Percentiles rank a stretch among this genome's conserved stretches.
These are phyloP conservation scores for Nettapus auritus DNA, from an alignment of 2,113 vertebrate genomes.

Conservation along the genomic window DNA sequence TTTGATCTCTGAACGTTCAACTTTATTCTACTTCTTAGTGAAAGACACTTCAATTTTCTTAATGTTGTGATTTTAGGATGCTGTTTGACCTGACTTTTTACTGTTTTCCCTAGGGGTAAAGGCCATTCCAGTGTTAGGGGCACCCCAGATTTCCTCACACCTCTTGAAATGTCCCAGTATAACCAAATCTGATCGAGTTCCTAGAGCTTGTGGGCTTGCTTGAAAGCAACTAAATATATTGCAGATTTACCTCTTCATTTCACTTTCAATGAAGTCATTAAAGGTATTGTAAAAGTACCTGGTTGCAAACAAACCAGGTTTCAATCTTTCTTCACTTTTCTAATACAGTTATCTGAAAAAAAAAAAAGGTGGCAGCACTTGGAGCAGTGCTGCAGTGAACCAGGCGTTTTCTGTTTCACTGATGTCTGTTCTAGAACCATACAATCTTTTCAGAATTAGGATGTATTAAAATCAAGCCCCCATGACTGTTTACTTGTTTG, in stretches of 20 bases:
- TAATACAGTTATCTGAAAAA: background rate
- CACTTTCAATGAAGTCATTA: background rate
- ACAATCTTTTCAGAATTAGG: background rate
- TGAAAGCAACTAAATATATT: background rate
- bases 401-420: background rate
- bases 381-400: background rate
- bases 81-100: background rate
- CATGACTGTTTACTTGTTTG: accelerated
- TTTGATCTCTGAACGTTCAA: background rate
- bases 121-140: background rate
- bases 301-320: background rate
- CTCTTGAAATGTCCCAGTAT: background rate
- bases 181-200: background rate
- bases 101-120: background rate
- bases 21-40: background rate
- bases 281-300: background rate
- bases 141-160: background rate
- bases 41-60: background rate
- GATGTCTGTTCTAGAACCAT: background rate
- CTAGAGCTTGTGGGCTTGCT: background rate
- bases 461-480: background rate
- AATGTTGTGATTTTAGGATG: background rate
- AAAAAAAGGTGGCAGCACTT: background rate
- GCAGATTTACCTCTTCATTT: background rate
- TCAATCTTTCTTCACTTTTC: background rate